phyloP scores from a whole-genome alignment of 2,888 invertebrate genomes.

The Subacronicta megacephala region DNA sequence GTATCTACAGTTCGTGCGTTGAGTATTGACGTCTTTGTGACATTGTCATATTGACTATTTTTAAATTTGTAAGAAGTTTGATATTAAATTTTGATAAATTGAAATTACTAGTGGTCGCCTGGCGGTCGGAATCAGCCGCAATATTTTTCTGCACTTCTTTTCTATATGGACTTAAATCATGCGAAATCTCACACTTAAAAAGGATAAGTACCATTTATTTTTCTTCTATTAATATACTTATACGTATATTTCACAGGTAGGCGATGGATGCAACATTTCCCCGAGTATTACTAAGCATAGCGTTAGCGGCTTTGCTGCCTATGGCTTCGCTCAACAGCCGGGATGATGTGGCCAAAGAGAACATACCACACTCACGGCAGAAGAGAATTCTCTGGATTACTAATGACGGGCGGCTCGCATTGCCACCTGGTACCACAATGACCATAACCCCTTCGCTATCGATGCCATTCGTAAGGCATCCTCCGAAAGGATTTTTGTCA shows the following conservation, averaged over 20 bases:
- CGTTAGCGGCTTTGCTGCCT: conserved; percentile 81
- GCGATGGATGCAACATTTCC: conserved; percentile 84
- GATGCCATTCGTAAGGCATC: conserved; percentile 95
- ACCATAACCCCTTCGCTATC: conserved; percentile 94
- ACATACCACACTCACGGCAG: conserved; percentile 92
- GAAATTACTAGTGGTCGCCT: no score
- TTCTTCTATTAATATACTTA: no score
- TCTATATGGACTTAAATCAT: no score
- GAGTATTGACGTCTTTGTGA: conserved; percentile 13
- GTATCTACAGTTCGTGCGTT: not conserved
- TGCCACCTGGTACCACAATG: conserved; percentile 95
- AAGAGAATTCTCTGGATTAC: conserved; percentile 96
- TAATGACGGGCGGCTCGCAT: conserved; percentile 94
- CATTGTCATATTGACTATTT: conserved; percentile 6
- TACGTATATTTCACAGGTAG: conserved; percentile 70
- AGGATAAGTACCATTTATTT: no score
- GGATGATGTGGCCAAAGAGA: conserved; percentile 76
- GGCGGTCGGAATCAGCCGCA: no score
- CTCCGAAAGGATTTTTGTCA: conserved; percentile 95
- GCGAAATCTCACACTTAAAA: no score
- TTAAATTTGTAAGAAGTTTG: not conserved
- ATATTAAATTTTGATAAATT: not conserved
- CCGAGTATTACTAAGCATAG: conserved; percentile 83
- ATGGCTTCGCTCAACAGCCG: conserved; percentile 76
- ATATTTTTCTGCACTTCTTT: no score